These are phyloP conservation scores for Asbolus verrucosus DNA, from an alignment of 1,140 invertebrate species.

Conservation along the genomic window DNA sequence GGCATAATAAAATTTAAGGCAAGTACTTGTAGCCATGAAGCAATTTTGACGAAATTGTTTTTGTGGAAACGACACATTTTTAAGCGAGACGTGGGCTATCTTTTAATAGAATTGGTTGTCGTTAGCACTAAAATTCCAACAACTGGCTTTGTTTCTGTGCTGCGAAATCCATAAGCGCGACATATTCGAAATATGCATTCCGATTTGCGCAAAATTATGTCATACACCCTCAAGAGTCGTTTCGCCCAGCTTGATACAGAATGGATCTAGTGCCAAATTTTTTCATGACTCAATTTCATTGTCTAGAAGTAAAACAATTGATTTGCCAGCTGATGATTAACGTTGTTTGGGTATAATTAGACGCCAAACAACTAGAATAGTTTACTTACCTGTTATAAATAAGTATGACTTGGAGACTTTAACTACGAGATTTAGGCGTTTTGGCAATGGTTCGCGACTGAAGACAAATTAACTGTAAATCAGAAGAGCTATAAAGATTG, in stretches of 20 bases:
- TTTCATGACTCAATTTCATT: conserved; percentile 8
- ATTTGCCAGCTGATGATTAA: conserved; percentile 25
- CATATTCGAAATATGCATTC: too few species aligned
- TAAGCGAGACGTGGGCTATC: background rate
- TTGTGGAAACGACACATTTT: background rate
- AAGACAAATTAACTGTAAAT: conserved; percentile 18
- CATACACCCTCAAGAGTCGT: too few species aligned
- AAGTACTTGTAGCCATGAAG: too few species aligned
- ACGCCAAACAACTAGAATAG: conserved; percentile 21
- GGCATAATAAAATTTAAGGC: too few species aligned
- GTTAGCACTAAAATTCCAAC: too few species aligned
- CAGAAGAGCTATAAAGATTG: conserved; percentile 3
- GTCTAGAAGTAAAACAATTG: conserved; percentile 7
- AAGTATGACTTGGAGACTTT: conserved; percentile 26
- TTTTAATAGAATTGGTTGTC: too few species aligned
- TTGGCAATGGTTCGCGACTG: conserved; percentile 10
- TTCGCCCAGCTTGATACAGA: too few species aligned
- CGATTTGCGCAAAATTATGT: too few species aligned
- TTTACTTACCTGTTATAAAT: conserved; percentile 30
- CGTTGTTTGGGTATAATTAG: conserved; percentile 28
- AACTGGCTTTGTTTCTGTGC: background rate
- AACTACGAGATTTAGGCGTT: background rate
- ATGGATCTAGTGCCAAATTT: background rate
- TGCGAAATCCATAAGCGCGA: too few species aligned
- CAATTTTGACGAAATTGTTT: too few species aligned